These are phyloP conservation scores for Petrocephalus microphthalmus DNA, from an alignment of 2,113 vertebrate genomes.

Conservation along the genomic window DNA sequence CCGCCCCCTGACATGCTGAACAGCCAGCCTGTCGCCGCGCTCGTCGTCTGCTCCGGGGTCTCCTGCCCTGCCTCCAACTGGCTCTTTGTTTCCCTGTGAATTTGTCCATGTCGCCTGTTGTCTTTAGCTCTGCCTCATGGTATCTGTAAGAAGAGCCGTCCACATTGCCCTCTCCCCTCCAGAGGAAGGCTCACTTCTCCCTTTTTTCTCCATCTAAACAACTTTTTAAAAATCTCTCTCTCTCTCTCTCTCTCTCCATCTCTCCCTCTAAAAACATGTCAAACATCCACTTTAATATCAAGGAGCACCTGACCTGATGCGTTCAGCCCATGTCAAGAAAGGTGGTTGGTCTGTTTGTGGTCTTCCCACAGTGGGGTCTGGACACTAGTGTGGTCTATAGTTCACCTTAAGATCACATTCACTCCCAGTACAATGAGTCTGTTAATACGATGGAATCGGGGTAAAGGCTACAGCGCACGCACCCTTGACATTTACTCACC, in stretches of 20 bases:
- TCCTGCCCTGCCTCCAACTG: background rate
- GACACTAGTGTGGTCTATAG: background rate
- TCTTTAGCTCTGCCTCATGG: background rate
- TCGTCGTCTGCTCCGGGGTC: background rate
- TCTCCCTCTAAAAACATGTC: background rate
- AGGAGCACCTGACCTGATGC: background rate
- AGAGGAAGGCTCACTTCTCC: no score
- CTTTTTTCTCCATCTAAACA: background rate
- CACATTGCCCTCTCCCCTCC: background rate
- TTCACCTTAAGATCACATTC: background rate
- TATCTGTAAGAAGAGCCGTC: background rate
- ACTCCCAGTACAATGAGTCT: background rate
- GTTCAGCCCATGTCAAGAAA: background rate
- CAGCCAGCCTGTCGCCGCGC: background rate
- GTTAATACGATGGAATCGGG: background rate
- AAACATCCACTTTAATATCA: background rate
- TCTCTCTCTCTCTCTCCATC: background rate
- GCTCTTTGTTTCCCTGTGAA: background rate
- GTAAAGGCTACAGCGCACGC: background rate
- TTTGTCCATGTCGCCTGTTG: background rate
- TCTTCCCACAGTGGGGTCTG: background rate
- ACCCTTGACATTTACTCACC: background rate
- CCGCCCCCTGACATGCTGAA: background rate
- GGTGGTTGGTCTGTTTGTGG: background rate
- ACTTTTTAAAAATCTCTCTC: background rate